Evolutionary conservation across 2,888 invertebrate genomes (phyloP).

Genomic region (Drosophila melanosoma): DNA sequence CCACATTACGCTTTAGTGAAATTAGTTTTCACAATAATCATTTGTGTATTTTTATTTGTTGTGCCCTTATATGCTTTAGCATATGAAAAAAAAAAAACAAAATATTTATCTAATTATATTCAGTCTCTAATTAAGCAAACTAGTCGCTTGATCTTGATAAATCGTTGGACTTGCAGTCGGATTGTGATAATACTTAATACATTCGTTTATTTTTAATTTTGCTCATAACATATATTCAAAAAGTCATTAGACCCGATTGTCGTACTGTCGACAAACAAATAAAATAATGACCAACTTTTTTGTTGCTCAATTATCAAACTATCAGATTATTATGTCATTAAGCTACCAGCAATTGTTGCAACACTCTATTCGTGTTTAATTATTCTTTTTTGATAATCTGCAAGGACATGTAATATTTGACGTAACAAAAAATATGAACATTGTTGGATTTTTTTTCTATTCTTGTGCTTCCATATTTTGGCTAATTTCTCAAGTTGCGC

Average conservation of each 20-base stretch:
- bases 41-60: conserved; percentile 33
- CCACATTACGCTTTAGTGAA: conserved; percentile 55
- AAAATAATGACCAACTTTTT: not conserved
- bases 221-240: not conserved
- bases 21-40: conserved; percentile 60
- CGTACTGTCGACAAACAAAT: not conserved
- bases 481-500: conserved; percentile 55
- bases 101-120: not conserved
- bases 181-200: not conserved
- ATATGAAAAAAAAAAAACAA: not conserved
- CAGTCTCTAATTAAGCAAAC: not conserved
- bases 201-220: not conserved
- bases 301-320: not conserved
- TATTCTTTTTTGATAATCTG: not conserved
- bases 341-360: not conserved
- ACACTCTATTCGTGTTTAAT: not conserved
- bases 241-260: not conserved
- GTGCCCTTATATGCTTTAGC: too few relatives aligned
- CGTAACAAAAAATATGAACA: not conserved
- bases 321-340: not conserved
- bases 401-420: conserved; percentile 10
- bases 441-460: not conserved
- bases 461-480: conserved; percentile 28
- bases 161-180: not conserved
- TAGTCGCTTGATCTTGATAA: not conserved